phyloP scores from a whole-genome alignment of 2,113 vertebrate genomes.

The Phalacrocorax brasilianus region DNA sequence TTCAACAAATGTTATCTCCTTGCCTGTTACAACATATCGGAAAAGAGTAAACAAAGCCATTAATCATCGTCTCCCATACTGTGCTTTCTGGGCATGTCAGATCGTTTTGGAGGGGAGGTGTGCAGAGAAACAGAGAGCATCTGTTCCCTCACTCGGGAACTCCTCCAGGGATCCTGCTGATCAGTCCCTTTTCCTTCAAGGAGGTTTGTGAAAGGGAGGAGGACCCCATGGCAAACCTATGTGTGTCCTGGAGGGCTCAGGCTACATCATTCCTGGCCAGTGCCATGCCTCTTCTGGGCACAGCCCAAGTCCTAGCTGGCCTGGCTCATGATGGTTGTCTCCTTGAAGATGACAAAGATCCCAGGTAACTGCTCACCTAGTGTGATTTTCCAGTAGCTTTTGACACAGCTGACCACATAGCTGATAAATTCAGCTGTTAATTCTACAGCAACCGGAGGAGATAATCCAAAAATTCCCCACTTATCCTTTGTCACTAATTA shows the following conservation, averaged over 20 bases:
- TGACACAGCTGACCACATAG: neutral
- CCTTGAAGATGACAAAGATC: neutral
- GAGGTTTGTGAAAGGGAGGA: neutral
- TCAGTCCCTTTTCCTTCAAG: neutral
- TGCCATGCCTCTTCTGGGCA: neutral
- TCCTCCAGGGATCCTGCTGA: neutral
- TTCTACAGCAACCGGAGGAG: neutral
- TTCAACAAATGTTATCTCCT: constrained; percentile 9
- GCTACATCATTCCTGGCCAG: neutral
- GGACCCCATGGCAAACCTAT: rapidly evolving
- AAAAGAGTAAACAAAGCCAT: neutral
- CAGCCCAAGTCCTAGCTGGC: neutral
- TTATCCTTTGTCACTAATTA: neutral
- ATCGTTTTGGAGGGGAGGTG: neutral
- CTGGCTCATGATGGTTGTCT: neutral
- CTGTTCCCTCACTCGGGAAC: neutral
- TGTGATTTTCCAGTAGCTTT: neutral
- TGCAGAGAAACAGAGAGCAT: neutral
- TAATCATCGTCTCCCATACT: neutral
- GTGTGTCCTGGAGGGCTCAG: neutral
- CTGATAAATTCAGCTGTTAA: neutral
- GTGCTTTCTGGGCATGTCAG: neutral
- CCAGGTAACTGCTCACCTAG: neutral
- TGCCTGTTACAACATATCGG: neutral
- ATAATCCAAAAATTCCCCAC: neutral